Evolutionary conservation across 2,888 invertebrate species (phyloP).

Genomic region (Leucozona laternaria): DNA sequence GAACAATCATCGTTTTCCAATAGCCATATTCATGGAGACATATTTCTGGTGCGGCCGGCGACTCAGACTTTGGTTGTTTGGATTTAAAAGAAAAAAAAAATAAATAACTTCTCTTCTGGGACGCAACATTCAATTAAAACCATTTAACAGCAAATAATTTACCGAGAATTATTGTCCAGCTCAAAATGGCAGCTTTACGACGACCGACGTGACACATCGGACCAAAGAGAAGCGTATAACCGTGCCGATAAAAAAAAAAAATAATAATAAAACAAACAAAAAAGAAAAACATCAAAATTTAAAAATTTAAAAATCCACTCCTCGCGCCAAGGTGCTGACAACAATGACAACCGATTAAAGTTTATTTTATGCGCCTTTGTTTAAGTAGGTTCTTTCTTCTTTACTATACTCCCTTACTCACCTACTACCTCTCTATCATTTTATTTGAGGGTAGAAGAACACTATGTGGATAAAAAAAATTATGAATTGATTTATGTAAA

Average conservation of each 20-base stretch:
- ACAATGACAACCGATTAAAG: constrained; percentile 76
- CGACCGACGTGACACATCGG: constrained; percentile 73
- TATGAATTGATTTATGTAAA: constrained; percentile 76
- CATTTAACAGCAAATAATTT: constrained; percentile 76
- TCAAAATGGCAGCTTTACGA: constrained; percentile 74
- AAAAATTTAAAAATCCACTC: constrained; percentile 67
- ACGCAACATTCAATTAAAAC: constrained; percentile 75
- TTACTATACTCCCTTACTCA: background rate
- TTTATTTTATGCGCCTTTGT: constrained; percentile 73
- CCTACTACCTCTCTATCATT: background rate
- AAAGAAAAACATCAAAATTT: constrained; percentile 44
- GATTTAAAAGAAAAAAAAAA: background rate
- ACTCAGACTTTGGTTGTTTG: constrained; percentile 15
- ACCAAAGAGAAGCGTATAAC: constrained; percentile 37
- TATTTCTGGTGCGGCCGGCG: constrained; percentile 2
- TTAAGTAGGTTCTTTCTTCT: constrained; percentile 42
- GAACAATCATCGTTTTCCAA: constrained; percentile 40
- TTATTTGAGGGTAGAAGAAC: constrained; percentile 28
- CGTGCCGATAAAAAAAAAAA: constrained; percentile 15
- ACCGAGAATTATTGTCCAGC: constrained; percentile 71
- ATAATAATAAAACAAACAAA: constrained; percentile 21
- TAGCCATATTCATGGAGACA: constrained; percentile 48
- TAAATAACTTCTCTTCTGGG: constrained; percentile 43
- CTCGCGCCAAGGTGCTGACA: constrained; percentile 75
- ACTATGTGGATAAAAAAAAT: constrained; percentile 57